A percentile compares a stretch with the other conserved stretches of the same genome.
Evolutionary conservation across 2,113 vertebrate species (phyloP).

Genomic region (Azemiops feae): DNA sequence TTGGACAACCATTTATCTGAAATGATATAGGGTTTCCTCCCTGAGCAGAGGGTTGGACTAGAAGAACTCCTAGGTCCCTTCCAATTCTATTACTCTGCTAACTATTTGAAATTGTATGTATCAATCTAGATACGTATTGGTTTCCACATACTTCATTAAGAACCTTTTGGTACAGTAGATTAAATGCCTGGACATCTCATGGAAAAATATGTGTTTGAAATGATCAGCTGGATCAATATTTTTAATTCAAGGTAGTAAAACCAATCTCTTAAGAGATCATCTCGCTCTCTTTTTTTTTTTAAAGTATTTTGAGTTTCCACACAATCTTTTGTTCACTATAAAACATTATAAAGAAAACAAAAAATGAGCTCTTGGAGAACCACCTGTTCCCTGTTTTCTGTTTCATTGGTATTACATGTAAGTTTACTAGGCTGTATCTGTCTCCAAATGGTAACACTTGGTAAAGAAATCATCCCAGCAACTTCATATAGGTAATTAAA

Average conservation of each 20-base stretch:
- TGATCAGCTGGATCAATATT: not conserved
- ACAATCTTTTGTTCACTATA: not conserved
- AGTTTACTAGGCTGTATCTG: not conserved
- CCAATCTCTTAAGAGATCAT: not conserved
- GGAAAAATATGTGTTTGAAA: not conserved
- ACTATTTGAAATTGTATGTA: not conserved
- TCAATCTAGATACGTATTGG: not conserved
- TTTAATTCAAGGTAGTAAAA: not conserved
- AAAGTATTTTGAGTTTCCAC: not conserved
- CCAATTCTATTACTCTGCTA: not conserved
- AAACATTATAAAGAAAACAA: not conserved
- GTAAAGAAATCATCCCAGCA: not conserved
- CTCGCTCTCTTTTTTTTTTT: not conserved
- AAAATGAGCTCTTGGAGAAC: not conserved
- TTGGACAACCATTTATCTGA: not conserved
- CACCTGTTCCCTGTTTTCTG: not conserved
- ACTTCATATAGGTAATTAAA: not conserved
- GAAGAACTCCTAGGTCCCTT: not conserved
- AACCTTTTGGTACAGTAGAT: not conserved
- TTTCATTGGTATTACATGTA: not conserved
- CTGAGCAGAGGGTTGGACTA: not conserved
- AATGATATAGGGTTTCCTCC: not conserved
- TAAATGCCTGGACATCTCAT: not conserved
- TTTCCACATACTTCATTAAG: not conserved
- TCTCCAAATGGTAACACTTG: not conserved